Evolutionary conservation across 2,797 vertebrate genomes (phyloP).

Genomic region (Leptodactylus fallax): DNA sequence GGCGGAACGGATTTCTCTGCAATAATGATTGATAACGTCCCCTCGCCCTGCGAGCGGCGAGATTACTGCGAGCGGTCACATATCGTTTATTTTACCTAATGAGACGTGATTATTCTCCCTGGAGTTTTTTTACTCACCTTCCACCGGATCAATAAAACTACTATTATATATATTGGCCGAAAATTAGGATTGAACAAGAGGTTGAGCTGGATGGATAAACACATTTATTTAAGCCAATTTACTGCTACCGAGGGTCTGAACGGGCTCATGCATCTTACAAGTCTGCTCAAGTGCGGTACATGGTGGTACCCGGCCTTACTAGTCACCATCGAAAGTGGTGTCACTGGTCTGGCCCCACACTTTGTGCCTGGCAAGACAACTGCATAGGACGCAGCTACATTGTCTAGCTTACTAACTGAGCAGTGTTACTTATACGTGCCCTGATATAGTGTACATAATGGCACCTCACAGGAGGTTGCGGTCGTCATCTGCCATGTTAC

Average conservation of each 20-base stretch:
- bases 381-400: neutral
- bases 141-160: constrained; percentile 23
- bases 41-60: neutral
- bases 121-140: constrained; percentile 23
- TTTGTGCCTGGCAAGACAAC: neutral
- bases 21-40: neutral
- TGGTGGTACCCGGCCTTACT: no score
- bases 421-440: no score
- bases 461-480: no score
- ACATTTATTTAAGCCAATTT: constrained; percentile 38
- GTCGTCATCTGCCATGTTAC: no score
- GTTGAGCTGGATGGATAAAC: constrained; percentile 28
- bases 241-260: neutral
- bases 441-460: no score
- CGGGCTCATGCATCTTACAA: neutral
- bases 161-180: constrained; percentile 46
- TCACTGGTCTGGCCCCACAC: no score
- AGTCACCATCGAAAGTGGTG: no score
- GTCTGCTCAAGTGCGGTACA: neutral
- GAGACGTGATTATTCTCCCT: constrained; percentile 17
- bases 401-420: no score
- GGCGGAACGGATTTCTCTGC: neutral
- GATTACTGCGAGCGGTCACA: neutral
- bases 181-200: constrained; percentile 27
- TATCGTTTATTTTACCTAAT: constrained; percentile 39